Evolutionary conservation across 2,888 invertebrate species (phyloP), one percentile per base, ranked within the genome.

Genomic region (Abscondita cerata): DNA sequence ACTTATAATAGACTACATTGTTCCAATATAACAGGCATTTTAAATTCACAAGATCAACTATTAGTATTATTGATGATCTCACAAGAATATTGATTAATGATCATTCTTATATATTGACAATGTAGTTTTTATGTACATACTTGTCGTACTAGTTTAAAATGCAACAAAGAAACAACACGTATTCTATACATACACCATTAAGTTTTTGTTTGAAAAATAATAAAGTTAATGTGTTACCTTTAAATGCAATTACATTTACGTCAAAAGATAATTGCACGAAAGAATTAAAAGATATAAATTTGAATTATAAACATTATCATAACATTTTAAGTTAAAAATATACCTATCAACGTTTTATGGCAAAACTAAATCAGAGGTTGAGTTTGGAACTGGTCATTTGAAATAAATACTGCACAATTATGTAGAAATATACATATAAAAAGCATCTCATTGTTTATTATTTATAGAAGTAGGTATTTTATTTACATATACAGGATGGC

Each of bases 41-140:
- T 77, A 76, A 76, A 77, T 77, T 76, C 76, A 77, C 76, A 72
- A 73, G 74, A 70, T 69, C 70, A 71, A 77, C 78, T 78, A 79
- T 79, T 79, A 79, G 77, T 75, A 73, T 78, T 80, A 80, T 80
- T 80, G 79, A 80, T 80, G 79, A 76, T 76, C 75, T 72, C 73
- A 72, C 72, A 72, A 71, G 64, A 67, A 69, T 76, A 78, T 77
- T 79, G 79, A 79, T 79, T 79, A 77, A 79, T 79, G 79, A 76
- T 74, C 73, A 60, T 46, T 57, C 62, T 36, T 50, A 13, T 48
- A 31, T 44, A 25, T 57, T 57, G 34, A 40, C 38, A 48, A 50
- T 33, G 18, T 50, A 41, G 36, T 25, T 41, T 50, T 57, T 51
- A 57, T 48, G 20, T 19, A 15, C 40, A 55, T 55, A 33, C 34